Evolutionary conservation across 2,113 vertebrate genomes (phyloP).

Genomic region (Sprattus sprattus): DNA sequence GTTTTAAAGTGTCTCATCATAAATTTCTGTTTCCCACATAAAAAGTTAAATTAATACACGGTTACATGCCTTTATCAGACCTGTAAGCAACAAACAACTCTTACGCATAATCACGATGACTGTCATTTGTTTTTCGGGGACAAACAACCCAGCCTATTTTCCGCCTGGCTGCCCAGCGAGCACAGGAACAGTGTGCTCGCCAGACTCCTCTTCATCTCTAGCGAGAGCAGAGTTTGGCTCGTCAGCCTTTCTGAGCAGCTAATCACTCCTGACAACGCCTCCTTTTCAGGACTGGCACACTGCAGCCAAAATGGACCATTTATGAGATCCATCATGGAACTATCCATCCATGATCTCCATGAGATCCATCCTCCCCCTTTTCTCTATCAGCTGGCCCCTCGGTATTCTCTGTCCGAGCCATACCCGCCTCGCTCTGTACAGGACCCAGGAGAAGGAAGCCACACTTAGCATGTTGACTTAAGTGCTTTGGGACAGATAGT

Average conservation of each 20-base stretch:
- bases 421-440: not conserved
- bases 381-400: not conserved
- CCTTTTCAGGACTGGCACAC: conserved; percentile 50
- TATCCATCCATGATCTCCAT: not conserved
- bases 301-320: conserved; percentile 17
- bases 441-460: not conserved
- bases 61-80: too few relatives aligned
- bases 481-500: not conserved
- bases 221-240: conserved; percentile 59
- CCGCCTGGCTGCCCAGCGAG: not conserved
- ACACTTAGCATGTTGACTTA: not conserved
- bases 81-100: not conserved
- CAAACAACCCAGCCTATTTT: conserved; percentile 12
- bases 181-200: not conserved
- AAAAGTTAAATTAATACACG: not conserved
- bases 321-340: not conserved
- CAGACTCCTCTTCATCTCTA: conserved; percentile 34
- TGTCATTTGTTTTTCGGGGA: conserved; percentile 2
- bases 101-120: not conserved
- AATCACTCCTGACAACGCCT: conserved; percentile 73
- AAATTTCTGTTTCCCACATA: not conserved
- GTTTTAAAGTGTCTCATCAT: too few relatives aligned
- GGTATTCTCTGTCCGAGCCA: not conserved
- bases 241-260: conserved; percentile 69
- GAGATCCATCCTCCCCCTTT: not conserved